Evolutionary conservation across 2,113 vertebrate species (phyloP), one percentile per base, ranked within the genome.

Genomic region (Dipodomys merriami): DNA sequence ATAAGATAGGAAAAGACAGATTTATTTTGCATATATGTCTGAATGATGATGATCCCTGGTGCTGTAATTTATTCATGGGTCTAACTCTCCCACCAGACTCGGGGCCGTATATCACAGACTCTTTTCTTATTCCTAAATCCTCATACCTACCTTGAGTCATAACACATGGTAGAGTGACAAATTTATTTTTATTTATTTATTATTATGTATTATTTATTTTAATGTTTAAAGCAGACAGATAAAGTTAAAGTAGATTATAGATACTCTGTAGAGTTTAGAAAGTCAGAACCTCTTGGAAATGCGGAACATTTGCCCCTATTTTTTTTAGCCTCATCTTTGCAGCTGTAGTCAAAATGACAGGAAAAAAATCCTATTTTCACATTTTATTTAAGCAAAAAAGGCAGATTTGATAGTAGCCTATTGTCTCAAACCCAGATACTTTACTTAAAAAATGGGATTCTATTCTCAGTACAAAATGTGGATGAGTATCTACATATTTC

Each of bases 371-470:
- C 64, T 49, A 68, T 69, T 68, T 91, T 89, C 78, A 57, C 8
- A 65, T 67, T 20, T n/a, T 27, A 13, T 18, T 15, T 46, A 89
- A 91, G 90, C 62, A 83, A 67, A 77, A 85, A 94, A 77, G 46
- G 71, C 23, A 81, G 35, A 4, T 11, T 81, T 92, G 13, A 85
- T 9, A 29, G 60, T 46, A 33, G 35, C 22, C 18, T 84, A 29
- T 46, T 78, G n/a, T 81, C 92, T 92, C n/a, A 91, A 85, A 71
- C 4, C 25, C 39, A 91, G 33, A 67, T 2, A 44, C 16, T 20
- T 82, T 68, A 57, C 53, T 57, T 57, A 57, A 57, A 57, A 57
- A 57, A 57, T 57, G 15, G 53, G 53, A 57, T 78, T 49, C 57
- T n/a, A 57, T 68, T 91, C 91, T 46, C 77, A 53, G 19, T 68